Percentiles rank a stretch among this genome's conserved stretches.
Conservation (phyloP, 2,888 invertebrate species). For the Eupithecia dodoneata region DNA sequence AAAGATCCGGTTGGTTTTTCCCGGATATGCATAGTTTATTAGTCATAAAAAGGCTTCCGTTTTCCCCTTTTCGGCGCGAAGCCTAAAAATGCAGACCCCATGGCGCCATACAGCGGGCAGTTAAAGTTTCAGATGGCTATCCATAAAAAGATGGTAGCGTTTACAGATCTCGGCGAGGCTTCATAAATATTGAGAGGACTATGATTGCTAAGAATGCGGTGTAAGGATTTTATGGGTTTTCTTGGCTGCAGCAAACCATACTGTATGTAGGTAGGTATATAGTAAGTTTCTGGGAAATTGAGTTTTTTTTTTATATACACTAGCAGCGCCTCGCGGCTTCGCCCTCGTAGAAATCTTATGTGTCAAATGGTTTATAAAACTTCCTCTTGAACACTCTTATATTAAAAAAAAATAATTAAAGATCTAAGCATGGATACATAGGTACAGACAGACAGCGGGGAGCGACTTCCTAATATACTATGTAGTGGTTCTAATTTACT, state of each 20-base stretch:
- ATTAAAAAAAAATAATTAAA: no score
- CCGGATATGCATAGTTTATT: slow-evolving; percentile 13
- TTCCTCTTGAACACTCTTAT: no score
- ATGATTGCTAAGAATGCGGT: slow-evolving; percentile 15
- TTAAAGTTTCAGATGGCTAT: slow-evolving; percentile 37
- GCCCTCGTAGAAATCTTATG: no score
- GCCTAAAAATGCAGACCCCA: slow-evolving; percentile 26
- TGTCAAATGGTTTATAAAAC: no score
- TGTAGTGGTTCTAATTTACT: no score
- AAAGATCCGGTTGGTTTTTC: neutral
- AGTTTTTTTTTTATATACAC: neutral
- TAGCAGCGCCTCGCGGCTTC: no score
- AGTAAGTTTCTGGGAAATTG: neutral
- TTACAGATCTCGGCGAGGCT: slow-evolving; percentile 33
- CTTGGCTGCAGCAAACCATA: neutral
- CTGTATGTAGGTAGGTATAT: neutral
- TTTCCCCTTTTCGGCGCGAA: slow-evolving; percentile 18
- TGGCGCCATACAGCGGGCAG: slow-evolving; percentile 32
- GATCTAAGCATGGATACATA: no score
- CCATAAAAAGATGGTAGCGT: slow-evolving; percentile 36
- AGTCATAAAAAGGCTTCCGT: slow-evolving; percentile 22
- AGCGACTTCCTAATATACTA: no score
- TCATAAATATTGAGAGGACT: slow-evolving; percentile 33
- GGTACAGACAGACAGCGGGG: no score
- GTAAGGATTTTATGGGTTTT: slow-evolving; percentile 19